Percentiles rank a stretch among this genome's conserved stretches.
Evolutionary conservation across 1,140 invertebrate genomes (phyloP).

Genomic region (Bicyclus anynana): DNA sequence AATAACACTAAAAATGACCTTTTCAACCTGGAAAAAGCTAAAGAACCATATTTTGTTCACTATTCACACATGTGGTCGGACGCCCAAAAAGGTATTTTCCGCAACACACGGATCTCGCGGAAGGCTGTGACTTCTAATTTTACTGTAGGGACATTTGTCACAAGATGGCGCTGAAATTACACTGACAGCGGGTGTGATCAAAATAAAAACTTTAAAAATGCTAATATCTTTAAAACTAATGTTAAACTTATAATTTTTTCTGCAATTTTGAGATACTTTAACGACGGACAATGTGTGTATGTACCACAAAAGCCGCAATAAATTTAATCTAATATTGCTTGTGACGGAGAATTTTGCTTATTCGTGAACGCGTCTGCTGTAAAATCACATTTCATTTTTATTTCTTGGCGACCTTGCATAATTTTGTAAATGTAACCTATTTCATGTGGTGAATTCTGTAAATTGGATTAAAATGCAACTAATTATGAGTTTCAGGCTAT

Average conservation of each 20-base stretch:
- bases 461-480: neutral
- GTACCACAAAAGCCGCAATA: neutral
- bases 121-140: constrained; percentile 76
- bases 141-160: constrained; percentile 59
- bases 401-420: constrained; percentile 30
- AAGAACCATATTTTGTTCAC: constrained; percentile 74
- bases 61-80: constrained; percentile 77
- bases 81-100: constrained; percentile 78
- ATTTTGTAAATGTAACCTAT: constrained; percentile 32
- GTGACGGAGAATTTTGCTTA: neutral
- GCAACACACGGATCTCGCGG: constrained; percentile 74
- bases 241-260: neutral
- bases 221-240: neutral
- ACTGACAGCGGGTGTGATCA: constrained; percentile 35
- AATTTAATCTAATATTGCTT: neutral
- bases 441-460: constrained; percentile 1
- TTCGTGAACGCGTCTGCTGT: constrained; percentile 39
- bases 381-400: constrained; percentile 53
- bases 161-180: constrained; percentile 52
- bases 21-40: constrained; percentile 62
- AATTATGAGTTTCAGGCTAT: neutral
- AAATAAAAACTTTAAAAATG: constrained; percentile 26
- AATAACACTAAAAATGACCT: constrained; percentile 46
- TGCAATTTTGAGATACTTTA: neutral
- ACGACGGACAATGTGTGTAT: neutral